Evolutionary conservation across 2,888 invertebrate genomes (phyloP).

Genomic region (Macaria liturata): DNA sequence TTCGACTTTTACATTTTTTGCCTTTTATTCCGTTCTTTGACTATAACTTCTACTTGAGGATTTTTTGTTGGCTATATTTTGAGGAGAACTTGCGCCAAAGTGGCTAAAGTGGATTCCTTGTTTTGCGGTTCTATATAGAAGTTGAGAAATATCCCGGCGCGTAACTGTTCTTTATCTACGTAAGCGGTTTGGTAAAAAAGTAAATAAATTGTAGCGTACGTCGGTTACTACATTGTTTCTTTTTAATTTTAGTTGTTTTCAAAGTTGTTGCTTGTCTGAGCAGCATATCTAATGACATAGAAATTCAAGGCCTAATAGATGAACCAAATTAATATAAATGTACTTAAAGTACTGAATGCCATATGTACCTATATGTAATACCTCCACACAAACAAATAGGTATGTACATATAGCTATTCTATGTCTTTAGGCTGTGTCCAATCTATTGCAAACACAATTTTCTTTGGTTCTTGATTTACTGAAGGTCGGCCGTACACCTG

Average conservation of each 20-base stretch:
- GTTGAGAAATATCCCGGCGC: background rate
- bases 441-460: constrained; percentile 13
- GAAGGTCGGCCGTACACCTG: constrained; percentile 10
- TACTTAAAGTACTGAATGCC: too few species aligned
- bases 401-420: too few species aligned
- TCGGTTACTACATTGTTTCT: too few species aligned
- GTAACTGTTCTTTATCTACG: background rate
- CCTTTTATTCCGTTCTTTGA: background rate
- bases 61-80: background rate
- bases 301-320: too few species aligned
- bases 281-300: too few species aligned
- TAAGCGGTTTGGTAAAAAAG: background rate
- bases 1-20: too few species aligned
- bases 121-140: background rate
- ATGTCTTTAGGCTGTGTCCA: constrained; percentile 3
- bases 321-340: too few species aligned
- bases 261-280: too few species aligned
- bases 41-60: background rate
- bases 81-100: background rate
- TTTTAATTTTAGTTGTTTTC: too few species aligned
- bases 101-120: constrained; percentile 1
- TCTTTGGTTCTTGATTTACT: constrained; percentile 10
- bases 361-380: too few species aligned
- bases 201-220: background rate
- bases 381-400: too few species aligned